Evolutionary conservation across 2,113 vertebrate genomes (phyloP), one percentile per base, ranked within the genome.

Genomic region (Grus americana): DNA sequence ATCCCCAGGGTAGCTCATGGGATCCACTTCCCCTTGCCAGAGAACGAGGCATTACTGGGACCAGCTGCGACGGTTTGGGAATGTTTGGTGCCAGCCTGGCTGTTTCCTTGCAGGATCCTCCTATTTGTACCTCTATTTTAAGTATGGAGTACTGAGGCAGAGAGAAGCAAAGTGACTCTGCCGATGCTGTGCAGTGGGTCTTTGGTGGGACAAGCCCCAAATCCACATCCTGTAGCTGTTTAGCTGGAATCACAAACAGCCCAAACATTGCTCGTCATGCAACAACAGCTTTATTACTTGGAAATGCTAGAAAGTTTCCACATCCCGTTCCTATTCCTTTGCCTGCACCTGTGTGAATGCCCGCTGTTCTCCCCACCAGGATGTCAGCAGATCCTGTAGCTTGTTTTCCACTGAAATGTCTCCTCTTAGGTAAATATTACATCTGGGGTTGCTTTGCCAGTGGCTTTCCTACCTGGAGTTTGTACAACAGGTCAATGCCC

Each of bases 351-450:
- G 86, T 92, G 81, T 96, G 88, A 90, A 95, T 93, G 90, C 71
- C 88, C 47, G 17, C 79, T 94, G 83, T 92, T 95, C 67, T 93
- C 49, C 84, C 93, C 74, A 94, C 36, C 12, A 79, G 88, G 63
- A 81, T 94, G 76, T 97, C 97, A 97, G 86, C 95, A 96, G 88
- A 95, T 84, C 90, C 88, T 94, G 88, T n/a, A 86, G 95, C 44
- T 95, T 97, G 96, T 97, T 98, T 97, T 96, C 80, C 86, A 96
- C 27, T 83, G 81, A 92, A 97, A 96, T 96, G 38, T 70, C 91
- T 97, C 81, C 36, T 95, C 83, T 97, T 97, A 29, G 91, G 97
- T 93, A 97, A 97, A 98, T 96, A 98, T 96, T 97, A 95, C 83
- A 93, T 95, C 79, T 91, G 57, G 29, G 40, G 23, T 93, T 97